Evolutionary conservation across 92 coral and sea anemone genomes (phyloP), one percentile per base, ranked within the genome.

Genomic region (Umimayanthus chanpuru): DNA sequence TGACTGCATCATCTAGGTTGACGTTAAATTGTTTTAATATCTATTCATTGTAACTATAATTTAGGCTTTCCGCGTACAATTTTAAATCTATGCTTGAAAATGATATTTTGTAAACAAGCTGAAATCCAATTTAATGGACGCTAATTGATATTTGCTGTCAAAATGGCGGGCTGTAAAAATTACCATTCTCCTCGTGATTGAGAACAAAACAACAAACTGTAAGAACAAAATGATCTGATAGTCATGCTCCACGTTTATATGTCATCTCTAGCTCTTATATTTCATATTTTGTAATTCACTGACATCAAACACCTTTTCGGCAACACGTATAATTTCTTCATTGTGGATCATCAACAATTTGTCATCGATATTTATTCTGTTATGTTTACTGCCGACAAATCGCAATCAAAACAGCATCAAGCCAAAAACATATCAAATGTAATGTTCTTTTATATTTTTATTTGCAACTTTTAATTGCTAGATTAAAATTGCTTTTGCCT

Each of bases 21-120:
- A 38, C 36, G 23, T 6, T 23, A 8, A 18, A 36, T 39, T 74
- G 28, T 38, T 39, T 39, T 50, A 0, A 5, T 32, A 14, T 73
- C 12, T 36, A 20, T 73, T 56, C 26, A 20, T 18, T 39, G 3
- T 39, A 38, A 36, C 2, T 38, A 39, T 23, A 36, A 39, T n/a
- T 74, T 73, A 16, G 30, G 23, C 16, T 73, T 30, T 73, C 23
- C 10, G 23, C 25, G 68, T 74, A 74, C 41, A 74, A 16, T 38
- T 43, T 43, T 38, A 43, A 16, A 16, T 74, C 50, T 74, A 0
- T 16, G 79, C 50, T 40, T 39, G 50, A 74, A 74, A 74, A 74
- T 43, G 44, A 74, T 74, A 74, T 74, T 74, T 74, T 74, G 79
- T 74, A 40, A 74, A 74, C 5, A 74, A 74, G 50, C 9, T 74